phyloP scores from a whole-genome alignment of 1,140 invertebrate genomes.

The Trinorchestia longiramus region DNA sequence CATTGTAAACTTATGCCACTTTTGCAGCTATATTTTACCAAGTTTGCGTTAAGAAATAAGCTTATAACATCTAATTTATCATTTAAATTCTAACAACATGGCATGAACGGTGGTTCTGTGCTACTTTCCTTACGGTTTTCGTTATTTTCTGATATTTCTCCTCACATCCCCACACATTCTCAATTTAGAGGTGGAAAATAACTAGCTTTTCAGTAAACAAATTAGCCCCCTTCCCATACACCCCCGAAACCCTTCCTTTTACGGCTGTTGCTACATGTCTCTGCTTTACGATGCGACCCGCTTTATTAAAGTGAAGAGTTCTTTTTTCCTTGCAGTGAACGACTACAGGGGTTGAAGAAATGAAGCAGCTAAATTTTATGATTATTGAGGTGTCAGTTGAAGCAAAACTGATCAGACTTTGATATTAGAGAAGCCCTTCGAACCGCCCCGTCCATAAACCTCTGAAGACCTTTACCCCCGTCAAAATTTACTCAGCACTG shows the following conservation, averaged over 20 bases:
- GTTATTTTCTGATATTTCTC: neutral
- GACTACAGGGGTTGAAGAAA: neutral
- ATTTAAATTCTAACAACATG: too few relatives aligned
- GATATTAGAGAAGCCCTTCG: slow-evolving; percentile 45
- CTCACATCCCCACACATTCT: neutral
- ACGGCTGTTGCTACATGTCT: neutral
- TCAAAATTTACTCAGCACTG: slow-evolving; percentile 1
- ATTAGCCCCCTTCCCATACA: neutral
- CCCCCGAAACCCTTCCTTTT: neutral
- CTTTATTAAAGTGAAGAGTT: neutral
- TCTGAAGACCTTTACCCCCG: slow-evolving; percentile 18
- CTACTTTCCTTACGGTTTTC: too few relatives aligned
- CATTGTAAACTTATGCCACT: too few relatives aligned
- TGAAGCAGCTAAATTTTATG: slow-evolving; percentile 24
- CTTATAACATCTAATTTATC: too few relatives aligned
- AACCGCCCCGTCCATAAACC: slow-evolving; percentile 16
- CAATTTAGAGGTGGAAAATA: neutral
- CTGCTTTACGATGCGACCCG: slow-evolving; percentile 31
- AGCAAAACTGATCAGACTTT: slow-evolving; percentile 47
- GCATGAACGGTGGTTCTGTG: too few relatives aligned
- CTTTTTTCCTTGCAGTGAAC: slow-evolving; percentile 7
- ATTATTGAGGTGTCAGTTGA: slow-evolving; percentile 55
- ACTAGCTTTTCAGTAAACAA: neutral
- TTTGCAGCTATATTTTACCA: too few relatives aligned
- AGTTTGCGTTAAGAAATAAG: too few relatives aligned